Percentiles rank a stretch among this genome's conserved stretches.
Evolutionary conservation across 2,113 vertebrate genomes (phyloP).

Genomic region (Thinocorus orbignyianus): DNA sequence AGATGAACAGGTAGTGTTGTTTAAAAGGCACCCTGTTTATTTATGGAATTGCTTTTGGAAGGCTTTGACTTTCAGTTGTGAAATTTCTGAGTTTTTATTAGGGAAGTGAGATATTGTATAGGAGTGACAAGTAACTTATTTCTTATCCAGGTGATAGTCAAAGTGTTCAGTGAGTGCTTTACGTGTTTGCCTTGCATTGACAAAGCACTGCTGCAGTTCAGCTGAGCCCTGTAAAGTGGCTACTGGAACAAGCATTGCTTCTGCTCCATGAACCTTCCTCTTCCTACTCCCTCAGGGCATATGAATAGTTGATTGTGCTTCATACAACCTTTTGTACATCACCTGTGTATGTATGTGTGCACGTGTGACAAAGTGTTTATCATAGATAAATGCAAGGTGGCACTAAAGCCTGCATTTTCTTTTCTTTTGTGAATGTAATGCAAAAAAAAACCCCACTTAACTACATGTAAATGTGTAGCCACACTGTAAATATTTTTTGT

Average conservation of each 20-base stretch:
- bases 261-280: not conserved
- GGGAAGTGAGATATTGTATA: not conserved
- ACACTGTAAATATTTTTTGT: not conserved
- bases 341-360: not conserved
- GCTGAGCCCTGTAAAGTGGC: not conserved
- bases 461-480: not conserved
- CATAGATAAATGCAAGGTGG: not conserved
- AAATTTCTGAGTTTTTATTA: not conserved
- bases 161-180: not conserved
- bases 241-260: not conserved
- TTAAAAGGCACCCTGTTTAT: not conserved
- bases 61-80: not conserved
- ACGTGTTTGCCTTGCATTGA: not conserved
- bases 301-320: not conserved
- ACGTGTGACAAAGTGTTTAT: not conserved
- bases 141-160: not conserved
- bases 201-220: not conserved
- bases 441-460: not conserved
- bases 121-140: not conserved
- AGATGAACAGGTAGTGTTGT: not conserved
- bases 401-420: not conserved
- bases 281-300: not conserved
- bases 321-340: not conserved
- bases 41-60: not conserved
- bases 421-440: not conserved